Percentiles rank a stretch among this genome's conserved stretches.
These are phyloP conservation scores for Mya arenaria DNA, from an alignment of 1,140 invertebrate genomes.

Conservation along the genomic window DNA sequence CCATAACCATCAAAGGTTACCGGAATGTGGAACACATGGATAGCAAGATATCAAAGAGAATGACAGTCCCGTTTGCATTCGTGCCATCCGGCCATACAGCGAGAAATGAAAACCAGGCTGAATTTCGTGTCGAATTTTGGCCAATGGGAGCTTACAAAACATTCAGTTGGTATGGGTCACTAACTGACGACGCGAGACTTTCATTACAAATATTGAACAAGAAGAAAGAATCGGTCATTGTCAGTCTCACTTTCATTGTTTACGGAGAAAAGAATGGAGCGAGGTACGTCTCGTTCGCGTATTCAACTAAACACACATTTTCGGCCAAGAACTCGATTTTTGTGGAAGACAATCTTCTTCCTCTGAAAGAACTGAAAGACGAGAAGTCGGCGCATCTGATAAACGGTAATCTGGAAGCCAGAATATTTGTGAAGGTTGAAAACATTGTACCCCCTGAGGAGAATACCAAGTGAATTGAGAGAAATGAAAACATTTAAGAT, in stretches of 20 bases:
- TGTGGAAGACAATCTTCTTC: constrained; percentile 68
- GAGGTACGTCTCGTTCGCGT: constrained; percentile 68
- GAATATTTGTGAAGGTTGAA: constrained; percentile 74
- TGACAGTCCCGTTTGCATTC: constrained; percentile 53
- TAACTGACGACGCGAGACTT: constrained; percentile 69
- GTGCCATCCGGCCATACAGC: constrained; percentile 5
- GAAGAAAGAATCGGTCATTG: constrained; percentile 52
- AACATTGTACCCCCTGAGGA: constrained; percentile 44
- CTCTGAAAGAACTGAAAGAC: constrained; percentile 65
- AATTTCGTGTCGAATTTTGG: constrained; percentile 72
- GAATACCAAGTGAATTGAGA: constrained; percentile 37
- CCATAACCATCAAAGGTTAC: constrained; percentile 66
- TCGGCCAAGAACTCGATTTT: constrained; percentile 55
- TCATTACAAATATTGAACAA: constrained; percentile 57
- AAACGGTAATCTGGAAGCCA: constrained; percentile 69
- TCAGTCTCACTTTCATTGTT: constrained; percentile 69
- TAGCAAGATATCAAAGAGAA: constrained; percentile 65
- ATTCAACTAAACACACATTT: constrained; percentile 61
- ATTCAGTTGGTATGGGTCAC: constrained; percentile 70
- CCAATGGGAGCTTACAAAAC: constrained; percentile 73
- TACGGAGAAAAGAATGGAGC: constrained; percentile 70
- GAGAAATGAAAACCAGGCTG: constrained; percentile 8
- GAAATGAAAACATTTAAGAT: constrained; percentile 5
- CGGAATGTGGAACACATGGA: constrained; percentile 69
- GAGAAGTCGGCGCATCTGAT: constrained; percentile 73